Evolutionary conservation across 2,888 invertebrate species (phyloP).

Genomic region (Anarsia innoxiella): DNA sequence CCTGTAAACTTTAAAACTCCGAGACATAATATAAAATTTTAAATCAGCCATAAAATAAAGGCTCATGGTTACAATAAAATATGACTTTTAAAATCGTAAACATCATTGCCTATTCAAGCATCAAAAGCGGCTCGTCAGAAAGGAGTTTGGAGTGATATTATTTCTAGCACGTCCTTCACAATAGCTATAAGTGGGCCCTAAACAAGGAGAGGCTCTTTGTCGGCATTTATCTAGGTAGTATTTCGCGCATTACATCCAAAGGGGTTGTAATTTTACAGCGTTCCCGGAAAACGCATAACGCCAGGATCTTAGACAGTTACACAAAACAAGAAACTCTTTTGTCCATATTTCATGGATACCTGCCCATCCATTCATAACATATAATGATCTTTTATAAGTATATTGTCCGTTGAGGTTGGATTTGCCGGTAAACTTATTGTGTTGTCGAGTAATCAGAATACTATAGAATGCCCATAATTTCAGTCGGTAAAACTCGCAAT

Average conservation of each 20-base stretch:
- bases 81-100: constrained; percentile 54
- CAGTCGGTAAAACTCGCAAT: constrained; percentile 14
- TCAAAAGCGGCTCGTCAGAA: constrained; percentile 30
- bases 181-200: constrained; percentile 39
- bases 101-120: constrained; percentile 41
- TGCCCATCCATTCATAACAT: constrained; percentile 28
- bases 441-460: constrained; percentile 15
- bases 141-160: constrained; percentile 43
- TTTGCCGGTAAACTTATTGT: constrained; percentile 22
- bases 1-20: constrained; percentile 27
- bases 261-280: constrained; percentile 38
- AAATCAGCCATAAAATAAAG: constrained; percentile 55
- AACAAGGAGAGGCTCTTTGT: constrained; percentile 40
- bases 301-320: constrained; percentile 27
- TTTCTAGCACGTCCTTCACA: constrained; percentile 50
- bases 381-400: constrained; percentile 17
- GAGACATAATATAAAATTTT: constrained; percentile 35
- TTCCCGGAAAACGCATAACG: constrained; percentile 43
- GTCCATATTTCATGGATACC: constrained; percentile 33
- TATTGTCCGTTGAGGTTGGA: constrained; percentile 22
- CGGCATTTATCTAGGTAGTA: constrained; percentile 50
- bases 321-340: constrained; percentile 31
- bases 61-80: constrained; percentile 44
- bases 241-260: constrained; percentile 43
- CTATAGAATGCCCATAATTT: constrained; percentile 25